Base-by-base conservation (phyloP, 2,113 vertebrate genomes). In the Thalassoma bifasciatum region DNA sequence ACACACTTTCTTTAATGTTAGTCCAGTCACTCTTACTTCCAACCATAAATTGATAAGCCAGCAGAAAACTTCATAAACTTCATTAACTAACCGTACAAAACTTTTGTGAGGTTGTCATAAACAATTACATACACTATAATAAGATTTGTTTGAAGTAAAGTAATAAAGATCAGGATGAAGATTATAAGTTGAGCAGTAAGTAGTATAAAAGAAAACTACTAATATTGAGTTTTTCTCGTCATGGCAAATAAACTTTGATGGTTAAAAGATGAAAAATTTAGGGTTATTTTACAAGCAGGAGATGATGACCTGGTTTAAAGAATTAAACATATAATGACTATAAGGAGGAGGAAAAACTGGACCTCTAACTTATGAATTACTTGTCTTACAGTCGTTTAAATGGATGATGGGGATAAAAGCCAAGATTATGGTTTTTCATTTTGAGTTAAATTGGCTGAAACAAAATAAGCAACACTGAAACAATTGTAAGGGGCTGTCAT, bases 1-100 rank as follows among this genome's bases (percentile, higher is more conserved):
- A 38, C 17, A 40, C 44, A 59, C 60, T 77, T 68, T 84, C 57
- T 50, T 84, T 52, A 22, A 50, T 34, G 37, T 12, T 62, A 68
- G 75, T 40, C 56, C 61, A 78, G 66, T 22, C 70, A 40, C 72
- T 84, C 42, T 76, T 52, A 60, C 23, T 61, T 76, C 65, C 42
- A 75, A 36, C 58, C 67, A 83, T 77, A 75, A 82, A 87, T 85
- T 46, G 78, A 51, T 38, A 51, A 26, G 16, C 10, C 13, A 46
- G 34, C 44, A 26, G 6, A 77, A 79, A 72, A 71, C 58, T 42
- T 70, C 46, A 0, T 17, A 57, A 38, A 22, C 69, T 11, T 59
- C n/a, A 57, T 46, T 37, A 34, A 75, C 38, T 19, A 37, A 57
- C 69, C 22, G 30, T 26, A 57, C 5, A 13, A 21, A 30, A 30